phyloP scores from a whole-genome alignment of 2,888 invertebrate genomes.

The Podotricha telesiphe region DNA sequence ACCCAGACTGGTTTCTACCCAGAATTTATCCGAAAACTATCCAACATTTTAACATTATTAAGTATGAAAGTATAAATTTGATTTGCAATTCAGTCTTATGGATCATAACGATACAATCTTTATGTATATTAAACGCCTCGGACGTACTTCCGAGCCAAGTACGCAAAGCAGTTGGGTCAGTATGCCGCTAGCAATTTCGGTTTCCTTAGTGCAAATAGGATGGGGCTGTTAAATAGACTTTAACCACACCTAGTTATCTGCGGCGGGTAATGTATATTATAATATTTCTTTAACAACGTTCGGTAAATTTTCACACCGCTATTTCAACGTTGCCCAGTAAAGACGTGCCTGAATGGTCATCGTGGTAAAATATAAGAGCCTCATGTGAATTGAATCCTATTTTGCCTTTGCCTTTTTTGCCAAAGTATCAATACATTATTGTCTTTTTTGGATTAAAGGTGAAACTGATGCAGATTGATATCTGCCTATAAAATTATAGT shows the following conservation, averaged over 20 bases:
- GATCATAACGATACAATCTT: constrained; percentile 1
- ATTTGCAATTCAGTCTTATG: background rate
- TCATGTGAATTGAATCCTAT: no score
- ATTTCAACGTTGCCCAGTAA: background rate
- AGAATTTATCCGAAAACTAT: no score
- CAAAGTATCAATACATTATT: no score
- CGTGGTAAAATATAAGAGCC: no score
- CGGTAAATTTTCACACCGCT: background rate
- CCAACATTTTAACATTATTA: background rate
- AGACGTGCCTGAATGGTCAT: background rate
- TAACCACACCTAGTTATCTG: constrained; percentile 10
- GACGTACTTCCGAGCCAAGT: constrained; percentile 28
- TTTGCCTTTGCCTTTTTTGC: no score
- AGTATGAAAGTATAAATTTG: background rate
- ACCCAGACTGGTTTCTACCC: no score
- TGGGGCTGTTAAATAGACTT: constrained; percentile 41
- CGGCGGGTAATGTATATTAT: background rate
- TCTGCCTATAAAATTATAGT: no score
- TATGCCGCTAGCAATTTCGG: constrained; percentile 44
- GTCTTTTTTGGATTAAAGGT: no score
- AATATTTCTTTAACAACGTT: background rate
- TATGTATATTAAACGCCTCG: constrained; percentile 3
- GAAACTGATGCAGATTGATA: no score
- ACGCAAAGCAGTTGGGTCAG: constrained; percentile 44
- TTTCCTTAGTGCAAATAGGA: constrained; percentile 51